Evolutionary conservation across 2,888 invertebrate genomes (phyloP).

Genomic region (Agonopterix subpropinquella): DNA sequence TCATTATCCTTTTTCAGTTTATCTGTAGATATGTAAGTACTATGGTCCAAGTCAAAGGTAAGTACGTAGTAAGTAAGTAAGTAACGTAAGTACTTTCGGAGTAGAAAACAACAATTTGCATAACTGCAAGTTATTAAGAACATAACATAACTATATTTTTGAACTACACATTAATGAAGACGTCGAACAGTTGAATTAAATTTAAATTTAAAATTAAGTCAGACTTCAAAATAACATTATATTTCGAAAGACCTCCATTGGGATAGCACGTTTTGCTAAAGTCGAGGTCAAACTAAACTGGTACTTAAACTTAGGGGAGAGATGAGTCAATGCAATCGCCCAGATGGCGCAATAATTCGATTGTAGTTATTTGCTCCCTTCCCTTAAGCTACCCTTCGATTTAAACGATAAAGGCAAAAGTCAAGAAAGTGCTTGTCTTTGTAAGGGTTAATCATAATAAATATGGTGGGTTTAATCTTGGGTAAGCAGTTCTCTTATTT

Average conservation of each 20-base stretch:
- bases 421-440: constrained; percentile 1
- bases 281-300: constrained; percentile 6
- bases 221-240: neutral
- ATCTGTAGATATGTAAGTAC: too few species aligned
- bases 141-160: too few species aligned
- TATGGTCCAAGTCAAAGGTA: too few species aligned
- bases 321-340: constrained; percentile 17
- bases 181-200: too few species aligned
- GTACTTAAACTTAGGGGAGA: constrained; percentile 9
- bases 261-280: constrained; percentile 9
- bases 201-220: neutral
- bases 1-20: too few species aligned
- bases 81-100: too few species aligned
- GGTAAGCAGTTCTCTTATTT: too few species aligned
- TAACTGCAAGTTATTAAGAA: too few species aligned
- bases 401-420: constrained; percentile 9
- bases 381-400: constrained; percentile 7
- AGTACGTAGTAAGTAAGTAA: too few species aligned
- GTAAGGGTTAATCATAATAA: neutral
- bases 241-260: too few species aligned
- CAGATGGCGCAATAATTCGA: constrained; percentile 20
- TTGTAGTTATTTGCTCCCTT: constrained; percentile 5
- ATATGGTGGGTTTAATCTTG: neutral
- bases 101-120: too few species aligned
- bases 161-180: too few species aligned